Evolutionary conservation across 2,797 vertebrate genomes (phyloP).

Genomic region (Phyllotis vaccarum): DNA sequence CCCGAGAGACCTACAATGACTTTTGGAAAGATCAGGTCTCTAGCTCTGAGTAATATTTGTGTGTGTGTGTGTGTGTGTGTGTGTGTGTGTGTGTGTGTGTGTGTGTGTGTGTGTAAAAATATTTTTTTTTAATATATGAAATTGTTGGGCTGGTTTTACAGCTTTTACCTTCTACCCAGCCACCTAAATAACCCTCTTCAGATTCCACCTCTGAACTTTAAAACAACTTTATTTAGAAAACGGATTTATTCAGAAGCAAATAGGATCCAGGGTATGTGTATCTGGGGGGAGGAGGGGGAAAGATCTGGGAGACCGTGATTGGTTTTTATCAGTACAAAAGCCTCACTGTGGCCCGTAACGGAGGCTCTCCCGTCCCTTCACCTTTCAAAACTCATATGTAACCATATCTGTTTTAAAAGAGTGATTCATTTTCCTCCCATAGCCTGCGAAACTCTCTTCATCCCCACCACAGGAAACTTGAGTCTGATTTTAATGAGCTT

Average conservation of each 20-base stretch:
- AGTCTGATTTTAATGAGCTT: constrained; percentile 97
- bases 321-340: constrained; percentile 95
- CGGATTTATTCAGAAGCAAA: constrained; percentile 91
- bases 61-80: no score
- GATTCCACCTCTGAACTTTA: constrained; percentile 88
- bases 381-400: constrained; percentile 99
- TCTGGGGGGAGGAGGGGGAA: constrained; percentile 85
- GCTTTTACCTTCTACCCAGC: constrained; percentile 70
- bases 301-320: constrained; percentile 94
- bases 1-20: background rate
- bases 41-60: background rate
- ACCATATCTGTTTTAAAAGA: constrained; percentile 99
- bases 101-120: no score
- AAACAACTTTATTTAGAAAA: constrained; percentile 91
- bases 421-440: constrained; percentile 99
- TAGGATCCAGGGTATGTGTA: constrained; percentile 87
- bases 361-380: constrained; percentile 94
- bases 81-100: no score
- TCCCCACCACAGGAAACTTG: constrained; percentile 96
- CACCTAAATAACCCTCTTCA: constrained; percentile 72
- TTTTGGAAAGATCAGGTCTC: background rate
- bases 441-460: constrained; percentile 96
- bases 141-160: constrained; percentile 77
- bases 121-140: background rate
- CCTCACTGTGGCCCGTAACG: constrained; percentile 92